phyloP scores from a whole-genome alignment of 1,140 invertebrate genomes.

The Plectrocnemia conspersa region DNA sequence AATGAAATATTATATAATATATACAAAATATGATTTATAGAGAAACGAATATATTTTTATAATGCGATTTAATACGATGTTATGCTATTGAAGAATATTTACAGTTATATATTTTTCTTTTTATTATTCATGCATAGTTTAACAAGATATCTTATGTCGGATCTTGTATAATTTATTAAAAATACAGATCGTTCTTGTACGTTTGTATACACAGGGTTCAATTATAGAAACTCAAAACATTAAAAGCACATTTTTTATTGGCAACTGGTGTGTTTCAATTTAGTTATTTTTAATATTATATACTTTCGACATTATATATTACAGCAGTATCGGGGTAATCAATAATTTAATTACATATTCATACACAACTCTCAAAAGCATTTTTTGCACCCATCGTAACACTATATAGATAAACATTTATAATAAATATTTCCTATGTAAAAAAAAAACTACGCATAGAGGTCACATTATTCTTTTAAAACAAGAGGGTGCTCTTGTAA shows the following conservation, averaged over 20 bases:
- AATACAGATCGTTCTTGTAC: not conserved
- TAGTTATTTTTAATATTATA: slow-evolving; percentile 28
- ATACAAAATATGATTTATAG: no score
- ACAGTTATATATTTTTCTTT: not conserved
- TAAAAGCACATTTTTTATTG: slow-evolving; percentile 37
- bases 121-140: not conserved
- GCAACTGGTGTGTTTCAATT: slow-evolving; percentile 36
- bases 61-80: no score
- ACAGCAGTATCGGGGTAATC: slow-evolving; percentile 30
- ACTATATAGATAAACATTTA: slow-evolving; percentile 30
- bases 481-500: slow-evolving; percentile 1
- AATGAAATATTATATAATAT: no score
- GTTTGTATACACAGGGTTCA: no score
- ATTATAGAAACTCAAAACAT: slow-evolving; percentile 35
- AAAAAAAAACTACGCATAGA: slow-evolving; percentile 30
- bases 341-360: slow-evolving; percentile 35
- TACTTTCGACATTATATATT: no score
- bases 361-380: slow-evolving; percentile 28
- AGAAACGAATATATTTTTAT: no score
- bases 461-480: slow-evolving; percentile 3
- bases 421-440: slow-evolving; percentile 33
- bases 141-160: not conserved
- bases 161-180: not conserved
- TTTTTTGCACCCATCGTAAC: slow-evolving; percentile 27
- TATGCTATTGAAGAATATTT: not conserved